Evolutionary conservation across 2,888 invertebrate species (phyloP), one percentile per base, ranked within the genome.

Genomic region (Tineola bisselliella): DNA sequence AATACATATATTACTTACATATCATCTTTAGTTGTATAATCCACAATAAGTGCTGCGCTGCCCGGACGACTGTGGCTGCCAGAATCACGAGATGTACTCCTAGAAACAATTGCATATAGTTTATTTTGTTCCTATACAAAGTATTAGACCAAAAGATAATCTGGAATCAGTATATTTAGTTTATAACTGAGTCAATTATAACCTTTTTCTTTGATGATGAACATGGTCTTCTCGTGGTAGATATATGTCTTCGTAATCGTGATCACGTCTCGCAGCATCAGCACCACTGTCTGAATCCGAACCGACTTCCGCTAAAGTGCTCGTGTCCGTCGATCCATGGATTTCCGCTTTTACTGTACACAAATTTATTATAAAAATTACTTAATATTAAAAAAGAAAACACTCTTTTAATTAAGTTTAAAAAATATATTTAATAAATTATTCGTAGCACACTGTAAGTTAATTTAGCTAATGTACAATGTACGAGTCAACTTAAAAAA

Each of bases 231-330:
- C 91, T 61, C 90, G 87, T 60, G 93, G 90, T 75, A 93, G 74
- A 72, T 94, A 94, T 63, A 94, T 94, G 69, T 94, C 94, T 76
- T 94, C 94, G 74, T 94, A 94, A 71, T 94, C 94, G 69, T 93
- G 92, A 63, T 84, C 84, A 1, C 84, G 76, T 0, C 83, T 70
- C 1, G 76, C 71, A 1, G 81, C 83, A 59, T 82, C 84, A 0
- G 82, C 84, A 6, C 83, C 86, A 62, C 83, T 84, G 71, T 84
- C 87, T 60, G 83, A 83, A 66, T 86, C 84, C 0, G 84, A 82
- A 52, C 62, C 43, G 79, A 75, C 65, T 82, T 60, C 84, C 1
- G 70, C 75, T 0, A 70, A 68, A 0, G 73, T 70, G n/a, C 73
- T 70, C 57, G 72, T 70, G 48, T 79, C 83, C 0, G 72, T 90